Base-by-base conservation (phyloP, 2,888 invertebrate genomes). In the Aphodius granarius region DNA sequence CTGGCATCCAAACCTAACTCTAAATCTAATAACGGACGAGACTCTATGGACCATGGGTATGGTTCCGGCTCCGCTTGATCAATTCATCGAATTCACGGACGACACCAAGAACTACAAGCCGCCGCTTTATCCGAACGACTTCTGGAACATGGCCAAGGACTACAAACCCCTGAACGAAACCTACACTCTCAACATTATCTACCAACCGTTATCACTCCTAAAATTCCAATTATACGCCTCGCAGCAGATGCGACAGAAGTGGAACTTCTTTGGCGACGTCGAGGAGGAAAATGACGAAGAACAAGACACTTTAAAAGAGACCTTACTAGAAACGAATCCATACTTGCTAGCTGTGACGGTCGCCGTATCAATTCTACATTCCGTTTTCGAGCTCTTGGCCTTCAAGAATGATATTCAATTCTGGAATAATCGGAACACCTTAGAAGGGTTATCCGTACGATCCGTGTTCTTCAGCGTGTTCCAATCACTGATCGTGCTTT, bases 351-450 rank as follows among this genome's bases (percentile, higher is more conserved):
- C 92, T 3, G 86, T 98, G 74, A 99, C 99, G 1, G 92, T 98
- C 77, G 90, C 93, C 73, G 94, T 99, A 0, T 98, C 99, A 0
- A 91, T 99, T 76, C 89, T 99, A 18, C 99, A 99, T 88, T 98
- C 97, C 76, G 92, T 99, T 78, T 99, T 99, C 89, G 99, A 99
- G 87, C 91, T 99, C 81, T 89, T 99, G 75, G 99, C 99, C 66
- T 99, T 99, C 87, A 99, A 99, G 89, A 99, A 99, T 89, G 99
- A 99, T 87, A 99, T 99, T 83, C 99, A 99, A 87, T 99, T 99
- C 86, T 99, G 99, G 99, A 97, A 97, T 83, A 98, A 97, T 84
- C 91, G 98, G 16, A 97, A 98, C 86, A 97, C 97, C 0, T 89
- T 99, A 68, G 99, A 99, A 88, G 99, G 99, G 9, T 90, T 99